A percentile compares a stretch with the other conserved stretches of the same genome.
phyloP scores from a whole-genome alignment of 2,113 vertebrate species.

The Indicator maculatus region DNA sequence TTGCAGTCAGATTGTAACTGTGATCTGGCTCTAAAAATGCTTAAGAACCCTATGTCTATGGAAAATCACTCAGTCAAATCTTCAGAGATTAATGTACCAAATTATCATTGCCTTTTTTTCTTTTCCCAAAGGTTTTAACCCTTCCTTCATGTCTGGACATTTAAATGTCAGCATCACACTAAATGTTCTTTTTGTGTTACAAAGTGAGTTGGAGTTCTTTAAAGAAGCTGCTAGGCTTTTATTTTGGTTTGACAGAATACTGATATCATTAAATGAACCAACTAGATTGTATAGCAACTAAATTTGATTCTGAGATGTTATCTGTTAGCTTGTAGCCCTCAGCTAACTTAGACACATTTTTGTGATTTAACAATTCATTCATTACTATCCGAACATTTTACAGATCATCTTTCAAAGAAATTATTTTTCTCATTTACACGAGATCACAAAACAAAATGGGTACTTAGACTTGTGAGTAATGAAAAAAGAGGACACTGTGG shows the following conservation, averaged over 20 bases:
- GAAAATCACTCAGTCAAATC: background rate
- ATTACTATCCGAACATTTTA: background rate
- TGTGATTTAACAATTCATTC: slow-evolving; percentile 2
- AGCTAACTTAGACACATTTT: background rate
- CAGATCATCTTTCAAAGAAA: background rate
- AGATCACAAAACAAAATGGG: background rate
- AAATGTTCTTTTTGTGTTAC: background rate
- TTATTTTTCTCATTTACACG: background rate
- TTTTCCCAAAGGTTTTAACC: background rate
- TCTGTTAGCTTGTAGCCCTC: background rate
- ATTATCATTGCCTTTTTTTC: background rate
- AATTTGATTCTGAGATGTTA: slow-evolving; percentile 40
- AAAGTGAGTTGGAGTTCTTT: slow-evolving; percentile 5
- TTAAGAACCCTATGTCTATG: background rate
- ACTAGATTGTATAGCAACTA: slow-evolving; percentile 15
- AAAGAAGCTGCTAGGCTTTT: slow-evolving; percentile 20
- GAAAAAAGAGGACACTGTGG: background rate
- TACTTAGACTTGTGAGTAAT: background rate
- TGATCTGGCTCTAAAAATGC: background rate
- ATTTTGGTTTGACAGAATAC: slow-evolving; percentile 27
- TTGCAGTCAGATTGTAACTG: background rate
- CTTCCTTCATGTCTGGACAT: background rate
- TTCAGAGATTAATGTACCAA: background rate
- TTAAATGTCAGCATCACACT: slow-evolving; percentile 2
- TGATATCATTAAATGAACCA: slow-evolving; percentile 47